These are phyloP conservation scores for Nomada ferruginata DNA, from an alignment of 2,888 invertebrate species.

Conservation along the genomic window DNA sequence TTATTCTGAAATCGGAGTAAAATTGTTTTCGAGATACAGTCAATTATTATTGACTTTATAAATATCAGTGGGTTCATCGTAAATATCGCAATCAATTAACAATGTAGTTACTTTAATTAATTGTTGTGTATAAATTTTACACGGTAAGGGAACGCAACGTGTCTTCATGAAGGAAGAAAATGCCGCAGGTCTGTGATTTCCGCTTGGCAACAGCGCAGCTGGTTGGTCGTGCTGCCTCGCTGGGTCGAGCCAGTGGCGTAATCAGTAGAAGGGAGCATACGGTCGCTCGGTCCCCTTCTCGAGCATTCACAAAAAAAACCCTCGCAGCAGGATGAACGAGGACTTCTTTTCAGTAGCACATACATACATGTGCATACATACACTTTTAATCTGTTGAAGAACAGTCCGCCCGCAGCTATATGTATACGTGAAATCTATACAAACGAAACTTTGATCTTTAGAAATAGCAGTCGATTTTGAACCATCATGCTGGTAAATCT, in stretches of 20 bases:
- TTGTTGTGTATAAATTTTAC: slow-evolving; percentile 10
- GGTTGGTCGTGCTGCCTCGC: slow-evolving; percentile 69
- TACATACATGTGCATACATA: too few species aligned
- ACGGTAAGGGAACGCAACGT: slow-evolving; percentile 49
- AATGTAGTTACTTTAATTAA: slow-evolving; percentile 13
- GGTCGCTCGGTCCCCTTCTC: slow-evolving; percentile 52
- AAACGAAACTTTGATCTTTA: neutral
- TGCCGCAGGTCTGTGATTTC: slow-evolving; percentile 75
- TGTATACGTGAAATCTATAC: too few species aligned
- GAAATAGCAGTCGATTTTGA: neutral
- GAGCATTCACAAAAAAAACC: slow-evolving; percentile 46
- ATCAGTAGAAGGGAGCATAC: slow-evolving; percentile 57
- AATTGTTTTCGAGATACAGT: too few species aligned
- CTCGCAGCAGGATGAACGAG: slow-evolving; percentile 25
- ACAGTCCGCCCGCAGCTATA: too few species aligned
- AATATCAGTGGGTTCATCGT: neutral
- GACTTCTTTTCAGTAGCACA: slow-evolving; percentile 30
- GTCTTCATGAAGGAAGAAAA: slow-evolving; percentile 70
- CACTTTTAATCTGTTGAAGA: too few species aligned
- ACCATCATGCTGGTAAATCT: neutral
- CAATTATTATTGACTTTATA: too few species aligned
- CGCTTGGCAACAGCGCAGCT: slow-evolving; percentile 82
- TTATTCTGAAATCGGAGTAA: too few species aligned
- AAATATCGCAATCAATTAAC: slow-evolving; percentile 20
- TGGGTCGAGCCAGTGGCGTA: slow-evolving; percentile 69